Evolutionary conservation across 2,888 invertebrate genomes (phyloP), one percentile per base, ranked within the genome.

Genomic region (Cephus nigrinus): DNA sequence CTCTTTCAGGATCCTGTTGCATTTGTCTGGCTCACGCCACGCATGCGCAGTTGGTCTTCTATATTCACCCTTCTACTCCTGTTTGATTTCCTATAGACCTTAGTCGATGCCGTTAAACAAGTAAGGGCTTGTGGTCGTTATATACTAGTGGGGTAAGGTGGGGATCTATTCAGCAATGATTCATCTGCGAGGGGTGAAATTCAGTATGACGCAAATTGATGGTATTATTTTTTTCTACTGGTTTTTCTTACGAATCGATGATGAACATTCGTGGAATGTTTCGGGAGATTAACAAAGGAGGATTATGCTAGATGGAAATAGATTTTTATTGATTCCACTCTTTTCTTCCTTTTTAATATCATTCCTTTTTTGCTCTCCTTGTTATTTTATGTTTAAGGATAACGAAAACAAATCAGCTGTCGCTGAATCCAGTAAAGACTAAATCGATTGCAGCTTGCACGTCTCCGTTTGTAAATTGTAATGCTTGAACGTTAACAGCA

Each of bases 381-480:
- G 23, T 55, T 55, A 55, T 9, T 55, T 23, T 23, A 55, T 55
- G 55, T 23, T 55, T 55, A 23, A 9, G 23, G 55, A 23, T 23
- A 40, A 23, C 23, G 32, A 71, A 30, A 32, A 32, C 30, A 71
- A 68, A 4, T 85, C 83, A 91, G 83, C 89, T 90, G 76, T 90
- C 90, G 74, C 85, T 87, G 74, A 91, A 89, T 68, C 95, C 95
- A 84, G 93, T 96, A 88, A 98, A 96, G 33, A 99, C 96, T 76
- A 98, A 93, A 91, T 98, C 97, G 78, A 98, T 95, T 30, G 98
- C 98, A 32, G 96, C 96, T 88, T 97, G 97, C 4, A 98, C 95
- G 90, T 98, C 97, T 76, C 98, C 98, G 83, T 93, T 94, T 74
- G 96, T 96, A 77, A 96, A 94, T 82, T 95, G 94, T 69, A 99